Evolutionary conservation across 2,113 vertebrate species (phyloP).

Genomic region (Semnopithecus entellus): DNA sequence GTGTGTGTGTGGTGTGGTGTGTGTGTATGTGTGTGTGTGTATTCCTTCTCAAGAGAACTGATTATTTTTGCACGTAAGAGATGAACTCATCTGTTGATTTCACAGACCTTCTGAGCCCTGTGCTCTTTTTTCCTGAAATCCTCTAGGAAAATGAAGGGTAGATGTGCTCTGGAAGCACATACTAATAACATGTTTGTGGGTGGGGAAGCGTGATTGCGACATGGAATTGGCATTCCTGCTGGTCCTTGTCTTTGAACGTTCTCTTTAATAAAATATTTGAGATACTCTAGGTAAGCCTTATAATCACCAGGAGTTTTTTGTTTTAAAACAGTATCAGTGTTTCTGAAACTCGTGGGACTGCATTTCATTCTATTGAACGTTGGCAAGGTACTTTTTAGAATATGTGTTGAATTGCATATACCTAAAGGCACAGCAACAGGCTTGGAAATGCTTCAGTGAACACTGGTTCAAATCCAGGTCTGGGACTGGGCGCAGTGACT

Average conservation of each 20-base stretch:
- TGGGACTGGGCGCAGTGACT: too few relatives aligned
- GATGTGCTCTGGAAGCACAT: not conserved
- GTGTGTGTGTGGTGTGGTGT: too few relatives aligned
- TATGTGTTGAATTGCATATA: accelerated
- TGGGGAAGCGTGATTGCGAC: accelerated
- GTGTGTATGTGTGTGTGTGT: not conserved
- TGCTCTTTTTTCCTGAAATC: not conserved
- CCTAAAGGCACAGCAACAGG: not conserved
- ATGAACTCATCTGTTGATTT: not conserved
- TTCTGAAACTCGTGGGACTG: not conserved
- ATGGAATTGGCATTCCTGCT: too few relatives aligned
- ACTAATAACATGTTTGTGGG: accelerated
- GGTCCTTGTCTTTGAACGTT: not conserved
- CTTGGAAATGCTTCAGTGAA: not conserved
- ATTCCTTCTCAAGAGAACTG: not conserved
- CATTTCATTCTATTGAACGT: not conserved
- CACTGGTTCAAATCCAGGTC: not conserved
- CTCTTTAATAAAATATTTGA: not conserved
- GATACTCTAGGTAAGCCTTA: not conserved
- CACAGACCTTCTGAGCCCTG: not conserved
- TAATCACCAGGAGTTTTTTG: not conserved
- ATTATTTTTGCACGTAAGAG: not conserved
- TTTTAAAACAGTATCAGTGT: not conserved
- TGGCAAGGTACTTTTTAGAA: not conserved
- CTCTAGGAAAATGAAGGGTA: not conserved